Conservation (phyloP, 2,888 invertebrate species). For the Tenthredo livida region DNA sequence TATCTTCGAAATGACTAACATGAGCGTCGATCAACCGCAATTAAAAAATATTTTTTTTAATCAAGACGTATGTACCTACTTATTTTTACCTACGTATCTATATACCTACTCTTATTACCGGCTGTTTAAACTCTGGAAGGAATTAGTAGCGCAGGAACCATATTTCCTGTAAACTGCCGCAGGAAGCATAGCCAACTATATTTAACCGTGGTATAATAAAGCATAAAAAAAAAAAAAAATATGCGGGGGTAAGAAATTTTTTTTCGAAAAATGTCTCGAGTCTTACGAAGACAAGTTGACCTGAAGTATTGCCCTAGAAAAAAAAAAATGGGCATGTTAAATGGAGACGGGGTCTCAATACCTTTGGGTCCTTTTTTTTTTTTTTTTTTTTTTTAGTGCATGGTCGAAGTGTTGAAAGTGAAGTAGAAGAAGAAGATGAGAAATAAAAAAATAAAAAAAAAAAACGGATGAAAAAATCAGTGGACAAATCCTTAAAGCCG, state of each 20-base stretch:
- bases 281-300: background rate
- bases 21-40: background rate
- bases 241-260: background rate
- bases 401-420: background rate
- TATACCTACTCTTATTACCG: background rate
- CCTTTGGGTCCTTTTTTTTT: background rate
- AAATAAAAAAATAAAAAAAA: background rate
- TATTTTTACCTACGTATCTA: background rate
- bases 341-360: slow-evolving; percentile 17
- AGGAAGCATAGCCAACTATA: slow-evolving; percentile 20
- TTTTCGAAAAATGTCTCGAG: background rate
- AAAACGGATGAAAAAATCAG: slow-evolving; percentile 47
- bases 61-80: background rate
- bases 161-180: slow-evolving; percentile 35
- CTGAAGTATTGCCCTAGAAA: slow-evolving; percentile 43
- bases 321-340: slow-evolving; percentile 43
- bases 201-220: slow-evolving; percentile 28
- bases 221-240: background rate
- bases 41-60: background rate
- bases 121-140: slow-evolving; percentile 22
- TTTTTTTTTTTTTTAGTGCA: background rate
- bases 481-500: slow-evolving; percentile 46
- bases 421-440: background rate
- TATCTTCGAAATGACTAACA: background rate
- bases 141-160: slow-evolving; percentile 24